Percentiles rank a stretch among this genome's conserved stretches.
phyloP scores from a whole-genome alignment of 2,113 vertebrate species.

The Gobius niger region DNA sequence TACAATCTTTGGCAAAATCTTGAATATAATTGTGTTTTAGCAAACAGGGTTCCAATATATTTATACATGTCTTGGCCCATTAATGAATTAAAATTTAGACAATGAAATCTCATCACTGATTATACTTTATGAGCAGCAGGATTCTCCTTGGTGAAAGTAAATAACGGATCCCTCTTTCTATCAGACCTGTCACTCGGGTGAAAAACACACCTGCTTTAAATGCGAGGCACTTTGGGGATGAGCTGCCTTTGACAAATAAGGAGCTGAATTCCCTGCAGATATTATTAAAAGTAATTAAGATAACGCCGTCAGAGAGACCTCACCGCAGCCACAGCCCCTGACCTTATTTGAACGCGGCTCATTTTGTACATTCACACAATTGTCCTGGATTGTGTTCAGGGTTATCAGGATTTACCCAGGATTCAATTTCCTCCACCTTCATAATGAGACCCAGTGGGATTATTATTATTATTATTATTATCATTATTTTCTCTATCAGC shows the following conservation, averaged over 20 bases:
- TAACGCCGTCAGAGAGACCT: conserved; percentile 4
- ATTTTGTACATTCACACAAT: conserved; percentile 5
- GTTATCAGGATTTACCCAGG: conserved; percentile 39
- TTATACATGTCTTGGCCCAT: background rate
- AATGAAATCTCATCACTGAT: background rate
- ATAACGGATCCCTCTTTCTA: background rate
- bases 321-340: background rate
- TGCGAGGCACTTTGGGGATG: conserved; percentile 6
- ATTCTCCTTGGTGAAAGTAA: background rate
- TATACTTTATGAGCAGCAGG: background rate
- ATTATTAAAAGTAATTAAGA: conserved; percentile 35
- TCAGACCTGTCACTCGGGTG: background rate
- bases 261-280: conserved; percentile 21
- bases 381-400: conserved; percentile 15
- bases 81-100: background rate
- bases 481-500: too few relatives aligned
- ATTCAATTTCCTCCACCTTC: conserved; percentile 25
- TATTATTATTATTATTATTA: conserved; percentile 3
- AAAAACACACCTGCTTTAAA: conserved; percentile 18
- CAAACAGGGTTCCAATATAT: too few relatives aligned
- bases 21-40: too few relatives aligned
- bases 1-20: too few relatives aligned
- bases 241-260: conserved; percentile 36
- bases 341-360: conserved; percentile 3
- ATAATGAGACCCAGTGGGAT: conserved; percentile 20